These are phyloP conservation scores for Hiodon alosoides DNA, from an alignment of 2,113 vertebrate genomes.

Conservation along the genomic window DNA sequence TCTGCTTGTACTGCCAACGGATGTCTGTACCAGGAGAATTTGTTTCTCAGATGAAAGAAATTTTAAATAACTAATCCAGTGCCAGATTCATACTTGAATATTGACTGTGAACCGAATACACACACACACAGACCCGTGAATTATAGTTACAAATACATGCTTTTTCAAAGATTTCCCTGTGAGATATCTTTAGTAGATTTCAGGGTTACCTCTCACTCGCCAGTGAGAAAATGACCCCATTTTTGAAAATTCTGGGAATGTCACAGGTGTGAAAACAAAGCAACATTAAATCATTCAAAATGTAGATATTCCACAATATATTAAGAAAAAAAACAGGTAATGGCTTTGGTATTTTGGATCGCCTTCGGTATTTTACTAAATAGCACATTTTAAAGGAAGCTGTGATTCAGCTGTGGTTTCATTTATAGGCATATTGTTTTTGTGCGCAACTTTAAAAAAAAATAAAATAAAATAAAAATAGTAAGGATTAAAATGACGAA, in stretches of 20 bases:
- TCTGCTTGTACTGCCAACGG: constrained; percentile 60
- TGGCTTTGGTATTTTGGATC: constrained; percentile 61
- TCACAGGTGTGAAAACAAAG: constrained; percentile 56
- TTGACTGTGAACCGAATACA: constrained; percentile 39
- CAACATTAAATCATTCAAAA: constrained; percentile 49
- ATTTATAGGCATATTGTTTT: constrained; percentile 58
- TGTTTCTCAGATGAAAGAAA: constrained; percentile 45
- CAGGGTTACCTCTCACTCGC: too few relatives aligned
- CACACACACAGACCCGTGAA: constrained; percentile 22
- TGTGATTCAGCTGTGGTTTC: constrained; percentile 55
- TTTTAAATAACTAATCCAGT: constrained; percentile 44
- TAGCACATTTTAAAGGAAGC: constrained; percentile 55
- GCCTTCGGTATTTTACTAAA: constrained; percentile 51
- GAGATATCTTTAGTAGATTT: too few relatives aligned
- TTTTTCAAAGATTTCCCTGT: constrained; percentile 15
- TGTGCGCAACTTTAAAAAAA: constrained; percentile 53
- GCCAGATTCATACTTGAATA: constrained; percentile 49
- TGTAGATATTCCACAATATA: constrained; percentile 62
- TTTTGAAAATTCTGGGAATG: constrained; percentile 40
- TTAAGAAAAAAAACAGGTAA: constrained; percentile 53
- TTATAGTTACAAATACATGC: constrained; percentile 29
- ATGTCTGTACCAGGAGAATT: constrained; percentile 35
- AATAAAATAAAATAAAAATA: constrained; percentile 54
- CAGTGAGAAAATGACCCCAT: neutral
- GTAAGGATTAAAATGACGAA: constrained; percentile 47